Evolutionary conservation across 2,113 vertebrate genomes (phyloP).

Genomic region (Chionodraco myersi): DNA sequence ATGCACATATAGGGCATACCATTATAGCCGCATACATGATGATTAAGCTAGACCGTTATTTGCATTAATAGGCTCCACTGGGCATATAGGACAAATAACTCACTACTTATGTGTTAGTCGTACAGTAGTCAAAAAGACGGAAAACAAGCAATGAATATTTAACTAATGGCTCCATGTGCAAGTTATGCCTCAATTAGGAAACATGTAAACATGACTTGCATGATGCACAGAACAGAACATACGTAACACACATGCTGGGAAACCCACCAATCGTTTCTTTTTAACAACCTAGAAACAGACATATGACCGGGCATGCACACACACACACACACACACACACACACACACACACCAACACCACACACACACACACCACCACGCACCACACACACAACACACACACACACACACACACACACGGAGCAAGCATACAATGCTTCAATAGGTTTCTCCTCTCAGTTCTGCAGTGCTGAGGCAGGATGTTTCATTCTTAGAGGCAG

Average conservation of each 20-base stretch:
- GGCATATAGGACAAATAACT: constrained; percentile 29
- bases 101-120: background rate
- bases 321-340: constrained; percentile 26
- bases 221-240: constrained; percentile 8
- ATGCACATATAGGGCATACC: constrained; percentile 36
- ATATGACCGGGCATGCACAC: constrained; percentile 5
- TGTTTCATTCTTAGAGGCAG: constrained; percentile 41
- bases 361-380: constrained; percentile 23
- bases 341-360: constrained; percentile 20
- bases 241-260: background rate
- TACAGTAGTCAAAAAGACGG: constrained; percentile 14
- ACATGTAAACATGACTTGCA: constrained; percentile 30
- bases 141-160: constrained; percentile 41
- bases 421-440: constrained; percentile 26
- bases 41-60: background rate
- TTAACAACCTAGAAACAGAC: constrained; percentile 1
- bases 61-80: constrained; percentile 12
- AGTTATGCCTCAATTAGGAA: constrained; percentile 23
- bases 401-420: constrained; percentile 23
- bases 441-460: constrained; percentile 32
- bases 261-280: background rate
- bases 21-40: constrained; percentile 9
- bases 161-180: background rate
- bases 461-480: constrained; percentile 60
- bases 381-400: constrained; percentile 20